Base-by-base conservation (phyloP, 1,140 invertebrate genomes). In the Drosophila sproati region DNA sequence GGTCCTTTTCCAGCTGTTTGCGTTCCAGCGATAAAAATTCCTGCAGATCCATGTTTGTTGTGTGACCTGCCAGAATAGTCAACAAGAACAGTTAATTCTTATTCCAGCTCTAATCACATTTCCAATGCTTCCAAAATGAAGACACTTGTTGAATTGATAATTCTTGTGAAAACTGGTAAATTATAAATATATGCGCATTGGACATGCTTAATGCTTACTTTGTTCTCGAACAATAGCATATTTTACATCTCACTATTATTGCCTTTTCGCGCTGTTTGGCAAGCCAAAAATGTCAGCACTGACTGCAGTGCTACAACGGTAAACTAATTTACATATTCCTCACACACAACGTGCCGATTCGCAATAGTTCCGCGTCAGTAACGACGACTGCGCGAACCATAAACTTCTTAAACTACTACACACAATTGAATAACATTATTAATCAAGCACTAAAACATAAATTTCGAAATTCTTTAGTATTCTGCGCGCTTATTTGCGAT, bases 21-120 rank as follows among this genome's bases (percentile, higher is more conserved):
- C 85, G 85, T 29, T 88, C 80, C 66, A 85, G 6, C 2, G 47
- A 60, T 45, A 88, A 67, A 57, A 88, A 88, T 63, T 89, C 47
- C 35, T 88, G 77, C 31, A 88, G 51, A 45, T 88, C 85, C 85
- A 88, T 89, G 5, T 52, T 75, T 47, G 8, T n/a, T 45, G 57
- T 48, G 5, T 48, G 20, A 35, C 20, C 45, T 56, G 8, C 37
- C 48, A 10, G 8, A 60, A 8, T 35, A 39, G 32, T 32, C 43
- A 28, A 34, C 20, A 57, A 41, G 7, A 41, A 41, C 8, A 7
- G 39, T 41, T 3, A 3, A 41, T n/a, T 3, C 2, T 4, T 3
- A n/a, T 43, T 43, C 20, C 1, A 20, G 20, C 20, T 20, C 20
- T 20, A 20, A 20, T 20, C 1, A 20, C 20, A 20, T 20, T 20